These are phyloP conservation scores for Diploscapter pachys DNA, from an alignment of 1,140 invertebrate genomes.

Conservation along the genomic window DNA sequence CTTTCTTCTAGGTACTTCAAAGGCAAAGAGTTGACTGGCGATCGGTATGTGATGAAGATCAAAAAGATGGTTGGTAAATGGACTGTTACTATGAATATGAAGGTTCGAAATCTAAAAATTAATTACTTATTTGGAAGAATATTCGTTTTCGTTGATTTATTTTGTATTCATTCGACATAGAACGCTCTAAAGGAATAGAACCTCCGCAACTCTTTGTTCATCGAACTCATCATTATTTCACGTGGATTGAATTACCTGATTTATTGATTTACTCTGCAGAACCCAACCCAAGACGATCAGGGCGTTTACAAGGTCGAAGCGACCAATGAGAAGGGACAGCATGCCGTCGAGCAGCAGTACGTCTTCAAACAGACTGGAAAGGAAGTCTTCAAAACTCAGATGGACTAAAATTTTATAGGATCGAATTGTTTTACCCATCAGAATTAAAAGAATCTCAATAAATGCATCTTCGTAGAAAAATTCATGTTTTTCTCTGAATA, in stretches of 20 bases:
- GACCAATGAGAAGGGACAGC: constrained; percentile 35
- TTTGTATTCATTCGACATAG: not conserved
- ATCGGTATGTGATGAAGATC: constrained; percentile 41
- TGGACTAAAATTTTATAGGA: not conserved
- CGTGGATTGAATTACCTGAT: not conserved
- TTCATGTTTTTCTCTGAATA: no score
- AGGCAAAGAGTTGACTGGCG: constrained; percentile 39
- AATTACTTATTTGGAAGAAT: not conserved
- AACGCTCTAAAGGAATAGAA: not conserved
- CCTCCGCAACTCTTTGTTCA: not conserved
- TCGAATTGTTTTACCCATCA: not conserved
- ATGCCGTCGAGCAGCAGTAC: constrained; percentile 41
- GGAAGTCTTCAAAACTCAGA: constrained; percentile 41
- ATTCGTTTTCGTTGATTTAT: not conserved
- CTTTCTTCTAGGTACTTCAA: constrained; percentile 34
- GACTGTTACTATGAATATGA: constrained; percentile 39
- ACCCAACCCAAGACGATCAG: constrained; percentile 43
- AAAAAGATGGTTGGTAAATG: constrained; percentile 45
- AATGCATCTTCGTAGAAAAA: not conserved
- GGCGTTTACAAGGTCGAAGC: constrained; percentile 45
- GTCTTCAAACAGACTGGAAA: constrained; percentile 35
- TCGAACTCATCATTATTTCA: not conserved
- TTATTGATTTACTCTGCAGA: constrained; percentile 24
- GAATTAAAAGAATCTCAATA: not conserved
- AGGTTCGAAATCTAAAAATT: constrained; percentile 25